Conservation (phyloP, 2,888 invertebrate genomes). For the Diarsia rubi region DNA sequence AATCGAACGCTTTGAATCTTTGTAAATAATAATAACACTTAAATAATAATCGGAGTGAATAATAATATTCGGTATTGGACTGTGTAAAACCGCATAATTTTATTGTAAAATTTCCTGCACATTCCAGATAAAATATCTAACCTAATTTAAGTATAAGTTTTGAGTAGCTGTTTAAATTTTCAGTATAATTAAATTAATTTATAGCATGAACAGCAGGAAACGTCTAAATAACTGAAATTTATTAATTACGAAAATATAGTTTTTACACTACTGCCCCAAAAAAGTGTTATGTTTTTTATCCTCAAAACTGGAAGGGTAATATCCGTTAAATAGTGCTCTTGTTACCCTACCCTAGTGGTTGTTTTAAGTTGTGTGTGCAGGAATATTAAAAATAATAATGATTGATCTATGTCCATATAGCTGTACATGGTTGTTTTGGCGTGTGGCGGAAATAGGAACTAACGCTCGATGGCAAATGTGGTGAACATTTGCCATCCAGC, state of each 20-base stretch:
- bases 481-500: too few relatives aligned
- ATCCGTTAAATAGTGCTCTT: background rate
- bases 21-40: background rate
- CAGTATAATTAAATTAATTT: background rate
- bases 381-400: constrained; percentile 28
- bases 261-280: too few relatives aligned
- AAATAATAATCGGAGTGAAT: constrained; percentile 27
- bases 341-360: background rate
- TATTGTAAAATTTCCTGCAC: constrained; percentile 41
- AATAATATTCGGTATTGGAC: constrained; percentile 23
- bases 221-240: background rate
- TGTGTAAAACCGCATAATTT: constrained; percentile 33
- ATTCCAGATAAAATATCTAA: background rate
- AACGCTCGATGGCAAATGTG: too few relatives aligned
- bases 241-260: background rate
- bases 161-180: background rate
- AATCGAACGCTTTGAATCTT: background rate
- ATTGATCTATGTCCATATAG: background rate
- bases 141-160: background rate
- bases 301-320: background rate
- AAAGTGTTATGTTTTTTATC: too few relatives aligned
- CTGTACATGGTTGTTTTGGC: background rate
- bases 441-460: background rate
- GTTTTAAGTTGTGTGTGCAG: constrained; percentile 43
- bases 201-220: background rate